Base-by-base conservation (phyloP, 1,140 invertebrate genomes). In the Dendrolimus kikuchii region DNA sequence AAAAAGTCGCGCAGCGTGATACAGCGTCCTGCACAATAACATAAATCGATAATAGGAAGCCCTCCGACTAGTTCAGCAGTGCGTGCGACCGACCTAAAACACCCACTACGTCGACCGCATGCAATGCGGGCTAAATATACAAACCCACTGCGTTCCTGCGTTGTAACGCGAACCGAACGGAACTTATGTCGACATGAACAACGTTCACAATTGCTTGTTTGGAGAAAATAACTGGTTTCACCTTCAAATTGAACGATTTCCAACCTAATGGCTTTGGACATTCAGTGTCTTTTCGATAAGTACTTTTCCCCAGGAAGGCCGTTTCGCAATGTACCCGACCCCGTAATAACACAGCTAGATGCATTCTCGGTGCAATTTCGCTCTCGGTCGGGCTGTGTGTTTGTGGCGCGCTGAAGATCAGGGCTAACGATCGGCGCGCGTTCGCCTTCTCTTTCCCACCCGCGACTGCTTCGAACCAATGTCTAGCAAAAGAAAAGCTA, bases 291-390 rank as follows among this genome's bases (percentile, higher is more conserved):
- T 77, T 74, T 64, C 51, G 50, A 49, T 40, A 56, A 41, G 50
- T 6, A 44, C 42, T 48, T 10, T 39, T 23, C 42, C 65, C 66
- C 66, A 75, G 64, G 64, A 71, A 80, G 71, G 80, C 70, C 79
- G 68, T 86, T 86, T 80, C 60, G 63, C 55, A 71, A 67, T 49
- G 59, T 46, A 65, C 64, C 58, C 55, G 68, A 50, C 64, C 54
- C 70, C 64, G 69, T 83, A 86, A 83, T 86, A 86, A 82, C 77
- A 79, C 74, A 81, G 77, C 82, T 84, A 86, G 80, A 78, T 86
- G 82, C 81, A 86, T 86, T 86, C 80, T 82, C 77, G 79, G 70
- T 86, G 82, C 82, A 86, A 84, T 86, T 86, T 86, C 82, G 79
- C 82, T 86, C 82, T 86, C 82, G 77, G 79, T 82, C 77, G 81